Evolutionary conservation across 2,888 invertebrate species (phyloP), one percentile per base, ranked within the genome.

Genomic region (Liodrosophila aerea): DNA sequence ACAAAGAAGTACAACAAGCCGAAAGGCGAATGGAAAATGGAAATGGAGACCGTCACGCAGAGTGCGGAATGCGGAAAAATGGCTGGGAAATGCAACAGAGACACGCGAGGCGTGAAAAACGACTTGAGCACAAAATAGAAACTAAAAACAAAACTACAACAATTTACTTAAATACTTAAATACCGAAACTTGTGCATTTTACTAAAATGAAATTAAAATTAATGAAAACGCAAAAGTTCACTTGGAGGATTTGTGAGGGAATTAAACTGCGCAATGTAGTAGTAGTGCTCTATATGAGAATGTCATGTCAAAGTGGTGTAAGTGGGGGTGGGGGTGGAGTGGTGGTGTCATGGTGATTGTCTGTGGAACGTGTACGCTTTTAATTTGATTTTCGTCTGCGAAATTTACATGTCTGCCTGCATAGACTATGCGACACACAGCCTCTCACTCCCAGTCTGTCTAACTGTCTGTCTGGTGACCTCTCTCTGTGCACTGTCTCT

Each of bases 381-480:
- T 83, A 80, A 80, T 84, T 80, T 81, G 84, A 77, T 75, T 81
- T 22, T 81, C 51, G 77, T 84, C 80, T 81, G 81, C 74, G 5
- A 71, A 74, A 78, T 78, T 76, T 80, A 76, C 81, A 78, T 78
- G 80, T 82, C 76, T 76, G 62, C 31, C 45, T 33, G 52, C 30
- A 44, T 16, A 52, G 33, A 22, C 46, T 45, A 52, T 36, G 58
- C 56, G 16, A 18, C 9, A 9, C 11, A 3, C 67, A 22, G 43
- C 11, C 58, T 54, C 37, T 7, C 9, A 1, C 37, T 34, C 39
- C 27, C 40, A 11, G 13, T 31, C 58, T 47, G 45, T 37, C 37
- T 36, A n/a, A n/a, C 16, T 31, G 11, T 40, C 33, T 43, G 36
- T 51, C 62, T 59, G 61, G 7, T 22, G 47, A 44, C 39, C 52